Evolutionary conservation across 2,888 invertebrate genomes (phyloP), one percentile per base, ranked within the genome.

Genomic region (Palloptera scutellata): DNA sequence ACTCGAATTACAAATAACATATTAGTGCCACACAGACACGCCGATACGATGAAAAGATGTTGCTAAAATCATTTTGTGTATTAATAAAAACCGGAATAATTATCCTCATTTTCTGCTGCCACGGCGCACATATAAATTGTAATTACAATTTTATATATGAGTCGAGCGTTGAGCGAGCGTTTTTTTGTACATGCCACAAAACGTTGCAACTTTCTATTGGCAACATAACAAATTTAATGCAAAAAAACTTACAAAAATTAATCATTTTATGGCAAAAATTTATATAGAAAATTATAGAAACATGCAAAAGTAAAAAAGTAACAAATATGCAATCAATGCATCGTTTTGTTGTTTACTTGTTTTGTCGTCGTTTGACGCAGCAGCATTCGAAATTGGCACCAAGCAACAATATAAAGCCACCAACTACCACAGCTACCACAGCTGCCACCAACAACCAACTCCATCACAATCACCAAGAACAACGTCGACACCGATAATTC

Each of bases 41-140:
- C 1, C 12, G 6, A 17, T 3, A 42, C 57, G 43, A 17, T 17
- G 48, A 9, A 15, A n/a, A 15, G 15, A 12, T 30, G 30, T 4
- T 4, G 30, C 30, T 30, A 6, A 30, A 30, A 30, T 30, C 30
- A 30, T 30, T 30, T 30, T 30, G 30, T 30, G 30, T 30, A 30
- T 30, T 30, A 4, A 30, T 30, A 30, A 17, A 71, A 79, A 79
- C 79, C 81, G 77, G 79, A 76, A 81, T 80, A 79, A 79, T 79
- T 79, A 79, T 80, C 79, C 79, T 80, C 80, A 77, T 79, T 80
- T 80, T 78, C 73, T 76, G 75, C 68, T 19, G 41, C 17, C 48
- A 40, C 40, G 17, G 59, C 57, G 61, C 54, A 69, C 48, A 72
- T 67, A 78, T 78, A 80, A 80, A 78, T 78, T 78, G 78, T 77